A percentile compares a stretch with the other conserved stretches of the same genome.
Evolutionary conservation across 1,140 invertebrate genomes (phyloP).

Genomic region (Cecropterus lyciades): DNA sequence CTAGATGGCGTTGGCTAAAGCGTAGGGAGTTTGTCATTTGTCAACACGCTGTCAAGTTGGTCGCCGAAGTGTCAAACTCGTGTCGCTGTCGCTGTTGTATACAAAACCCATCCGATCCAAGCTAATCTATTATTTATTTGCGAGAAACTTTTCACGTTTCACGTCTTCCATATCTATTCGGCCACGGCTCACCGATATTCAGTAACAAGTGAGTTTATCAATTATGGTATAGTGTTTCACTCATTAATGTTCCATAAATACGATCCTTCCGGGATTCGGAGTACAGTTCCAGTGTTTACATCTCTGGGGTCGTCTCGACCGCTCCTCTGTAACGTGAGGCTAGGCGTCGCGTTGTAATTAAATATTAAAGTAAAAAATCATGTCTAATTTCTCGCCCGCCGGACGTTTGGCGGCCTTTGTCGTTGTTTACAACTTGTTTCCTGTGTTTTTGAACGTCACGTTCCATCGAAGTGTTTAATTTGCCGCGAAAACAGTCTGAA

Average conservation of each 20-base stretch:
- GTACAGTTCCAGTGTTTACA: constrained; percentile 68
- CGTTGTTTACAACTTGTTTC: constrained; percentile 77
- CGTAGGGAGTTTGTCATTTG: constrained; percentile 43
- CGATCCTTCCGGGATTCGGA: constrained; percentile 62
- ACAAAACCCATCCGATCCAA: constrained; percentile 76
- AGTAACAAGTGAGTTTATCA: constrained; percentile 62
- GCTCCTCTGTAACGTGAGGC: constrained; percentile 30
- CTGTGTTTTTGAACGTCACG: constrained; percentile 63
- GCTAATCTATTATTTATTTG: constrained; percentile 82
- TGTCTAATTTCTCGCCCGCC: constrained; percentile 43
- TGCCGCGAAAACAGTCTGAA: constrained; percentile 17
- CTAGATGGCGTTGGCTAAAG: constrained; percentile 61
- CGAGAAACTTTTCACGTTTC: constrained; percentile 72
- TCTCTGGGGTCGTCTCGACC: constrained; percentile 28
- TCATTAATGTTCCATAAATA: constrained; percentile 68
- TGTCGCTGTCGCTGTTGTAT: constrained; percentile 66
- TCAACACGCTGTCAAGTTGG: constrained; percentile 32
- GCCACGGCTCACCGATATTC: constrained; percentile 47
- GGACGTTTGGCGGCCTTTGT: constrained; percentile 54
- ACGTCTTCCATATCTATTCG: constrained; percentile 55
- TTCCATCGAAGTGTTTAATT: constrained; percentile 47
- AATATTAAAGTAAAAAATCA: constrained; percentile 42
- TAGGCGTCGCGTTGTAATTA: constrained; percentile 35
- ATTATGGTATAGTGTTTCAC: constrained; percentile 65
- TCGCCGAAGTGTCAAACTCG: constrained; percentile 40